Evolutionary conservation across 1,140 invertebrate genomes (phyloP).

Genomic region (Drosophila persimilis): DNA sequence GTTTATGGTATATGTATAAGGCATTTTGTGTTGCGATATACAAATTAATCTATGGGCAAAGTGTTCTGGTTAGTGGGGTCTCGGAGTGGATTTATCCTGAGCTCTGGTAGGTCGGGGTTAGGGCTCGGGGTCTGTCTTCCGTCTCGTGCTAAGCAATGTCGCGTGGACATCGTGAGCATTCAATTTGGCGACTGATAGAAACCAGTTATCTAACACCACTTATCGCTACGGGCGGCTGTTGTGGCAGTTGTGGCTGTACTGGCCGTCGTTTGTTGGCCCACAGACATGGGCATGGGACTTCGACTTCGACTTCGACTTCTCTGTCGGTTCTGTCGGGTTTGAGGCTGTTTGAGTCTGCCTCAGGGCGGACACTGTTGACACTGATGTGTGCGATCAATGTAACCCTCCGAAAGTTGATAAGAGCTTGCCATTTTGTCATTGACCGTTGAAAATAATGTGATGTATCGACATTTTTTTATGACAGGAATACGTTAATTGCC

Average conservation of each 20-base stretch:
- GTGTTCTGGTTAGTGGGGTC: not conserved
- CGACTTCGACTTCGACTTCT: constrained; percentile 1
- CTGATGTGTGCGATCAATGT: constrained; percentile 46
- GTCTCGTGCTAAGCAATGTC: constrained; percentile 35
- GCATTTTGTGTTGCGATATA: not conserved
- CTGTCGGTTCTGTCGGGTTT: constrained; percentile 39
- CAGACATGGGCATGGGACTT: constrained; percentile 1
- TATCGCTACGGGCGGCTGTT: too few species aligned
- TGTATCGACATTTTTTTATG: constrained; percentile 37
- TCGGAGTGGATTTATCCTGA: not conserved
- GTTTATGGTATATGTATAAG: too few species aligned
- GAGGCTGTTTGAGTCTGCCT: constrained; percentile 47
- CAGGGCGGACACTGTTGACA: constrained; percentile 26
- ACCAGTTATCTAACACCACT: constrained; percentile 41
- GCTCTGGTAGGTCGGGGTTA: not conserved
- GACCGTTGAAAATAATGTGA: constrained; percentile 5
- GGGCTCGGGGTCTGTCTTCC: not conserved
- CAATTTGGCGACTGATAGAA: constrained; percentile 44
- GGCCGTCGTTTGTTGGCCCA: constrained; percentile 3
- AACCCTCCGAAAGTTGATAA: constrained; percentile 36
- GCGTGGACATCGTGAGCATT: constrained; percentile 59
- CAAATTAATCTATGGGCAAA: not conserved
- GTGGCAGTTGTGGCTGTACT: not conserved
- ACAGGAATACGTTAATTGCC: constrained; percentile 34
- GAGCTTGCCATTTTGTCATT: constrained; percentile 25